Base-by-base conservation (phyloP, 2,113 vertebrate species). In the Datnioides undecimradiatus region DNA sequence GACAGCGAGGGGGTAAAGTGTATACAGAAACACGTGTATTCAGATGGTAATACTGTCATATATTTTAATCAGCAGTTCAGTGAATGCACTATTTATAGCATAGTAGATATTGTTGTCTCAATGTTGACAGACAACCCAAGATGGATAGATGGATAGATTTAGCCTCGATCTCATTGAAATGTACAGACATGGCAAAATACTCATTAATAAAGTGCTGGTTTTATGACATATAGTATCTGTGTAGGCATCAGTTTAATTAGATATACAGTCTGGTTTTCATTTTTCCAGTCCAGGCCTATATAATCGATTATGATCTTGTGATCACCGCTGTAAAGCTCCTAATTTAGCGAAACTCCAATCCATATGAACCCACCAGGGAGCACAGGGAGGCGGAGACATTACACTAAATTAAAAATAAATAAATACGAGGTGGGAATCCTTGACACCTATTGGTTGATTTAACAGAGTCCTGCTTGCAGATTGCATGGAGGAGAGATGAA, bases 401-500 rank as follows among this genome's bases (percentile, higher is more conserved):
- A 13, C 65, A 90, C 29, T 45, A 71, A 91, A 36, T 87, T 74
- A 89, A 93, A 92, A 84, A 60, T 46, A 86, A 76, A 87, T 60
- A 90, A 83, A 73, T 70, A 40, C 14, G 17, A 52, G 68, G 60
- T n/a, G 31, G 46, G 63, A 63, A 95, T 93, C 86, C 83, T 84
- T 93, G 90, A 90, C 90, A 92, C 63, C 72, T 84, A 85, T 92
- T 83, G 86, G 54, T 70, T 93, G 87, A 80, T 90, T 93, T 85
- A 63, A 87, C 85, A 45, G 79, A 90, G 74, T 86, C 79, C 79
- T 81, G 65, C 84, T 91, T 85, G 76, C 74, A 89, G 75, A 82
- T 82, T 70, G 66, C 41, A 52, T 6, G 6, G 41, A 89, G 82
- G 71, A n/a, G 93, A 95, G 93, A 95, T 90, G 51, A 94, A 96